Conservation (phyloP, 2,797 vertebrate species). For the Lacerta bilineata region DNA sequence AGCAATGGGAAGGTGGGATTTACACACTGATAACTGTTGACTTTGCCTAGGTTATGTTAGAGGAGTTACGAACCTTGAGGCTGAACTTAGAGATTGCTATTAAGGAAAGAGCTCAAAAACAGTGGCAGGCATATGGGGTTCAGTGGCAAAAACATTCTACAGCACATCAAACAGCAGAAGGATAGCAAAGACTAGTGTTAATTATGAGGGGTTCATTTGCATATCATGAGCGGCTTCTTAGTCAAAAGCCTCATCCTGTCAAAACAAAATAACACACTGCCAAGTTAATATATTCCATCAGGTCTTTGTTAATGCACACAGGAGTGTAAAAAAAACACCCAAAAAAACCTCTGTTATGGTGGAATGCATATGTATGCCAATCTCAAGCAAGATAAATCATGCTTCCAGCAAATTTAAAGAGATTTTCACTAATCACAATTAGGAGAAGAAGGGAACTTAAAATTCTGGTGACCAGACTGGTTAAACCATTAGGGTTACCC, state of each 20-base stretch:
- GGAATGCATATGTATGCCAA: neutral
- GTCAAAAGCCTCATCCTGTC: constrained; percentile 27
- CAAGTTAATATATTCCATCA: neutral
- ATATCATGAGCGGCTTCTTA: constrained; percentile 28
- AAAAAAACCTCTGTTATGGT: neutral
- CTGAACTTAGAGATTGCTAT: constrained; percentile 30
- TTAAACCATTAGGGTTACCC: neutral
- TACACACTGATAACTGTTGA: constrained; percentile 4
- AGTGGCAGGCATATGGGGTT: constrained; percentile 29
- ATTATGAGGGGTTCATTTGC: neutral
- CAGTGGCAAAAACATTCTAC: constrained; percentile 19
- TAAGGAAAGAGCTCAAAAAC: constrained; percentile 43
- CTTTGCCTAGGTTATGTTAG: neutral
- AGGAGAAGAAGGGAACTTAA: neutral
- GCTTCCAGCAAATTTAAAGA: neutral
- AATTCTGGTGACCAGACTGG: neutral
- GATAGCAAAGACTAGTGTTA: constrained; percentile 25
- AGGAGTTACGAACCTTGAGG: neutral
- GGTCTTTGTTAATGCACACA: neutral
- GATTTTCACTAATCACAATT: neutral
- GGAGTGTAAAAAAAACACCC: too few relatives aligned
- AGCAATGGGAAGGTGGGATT: constrained; percentile 31
- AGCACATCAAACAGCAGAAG: constrained; percentile 37
- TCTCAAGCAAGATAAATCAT: constrained; percentile 27
- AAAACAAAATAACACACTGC: constrained; percentile 33